Conservation (phyloP, 2,888 invertebrate genomes). For the Orthosia gothica region DNA sequence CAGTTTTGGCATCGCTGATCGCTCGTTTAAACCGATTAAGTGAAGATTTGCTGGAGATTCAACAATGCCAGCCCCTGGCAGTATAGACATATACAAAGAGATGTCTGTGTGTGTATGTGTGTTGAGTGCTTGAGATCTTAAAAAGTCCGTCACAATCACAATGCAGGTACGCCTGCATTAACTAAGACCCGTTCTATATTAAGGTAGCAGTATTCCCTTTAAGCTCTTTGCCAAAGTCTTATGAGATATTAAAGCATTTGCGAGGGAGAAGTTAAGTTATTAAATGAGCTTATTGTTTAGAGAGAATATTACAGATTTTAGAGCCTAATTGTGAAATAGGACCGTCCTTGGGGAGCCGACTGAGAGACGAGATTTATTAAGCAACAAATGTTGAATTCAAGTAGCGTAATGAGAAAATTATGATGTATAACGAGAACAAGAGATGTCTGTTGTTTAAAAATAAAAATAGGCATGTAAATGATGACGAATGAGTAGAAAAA, state of each 20-base stretch:
- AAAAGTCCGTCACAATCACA: conserved; percentile 31
- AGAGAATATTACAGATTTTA: conserved; percentile 30
- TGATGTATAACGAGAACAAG: conserved; percentile 11
- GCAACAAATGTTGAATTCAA: conserved; percentile 11
- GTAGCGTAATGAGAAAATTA: conserved; percentile 24
- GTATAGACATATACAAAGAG: conserved; percentile 40
- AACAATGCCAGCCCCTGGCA: conserved; percentile 32
- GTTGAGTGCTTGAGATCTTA: conserved; percentile 19
- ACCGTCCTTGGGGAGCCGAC: conserved; percentile 23
- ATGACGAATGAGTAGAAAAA: conserved; percentile 13
- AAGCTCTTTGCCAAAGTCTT: conserved; percentile 30
- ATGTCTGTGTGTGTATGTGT: conserved; percentile 4
- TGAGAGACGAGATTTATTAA: conserved; percentile 29
- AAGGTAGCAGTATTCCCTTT: conserved; percentile 2
- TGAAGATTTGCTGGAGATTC: conserved; percentile 30
- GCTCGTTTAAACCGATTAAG: conserved; percentile 47
- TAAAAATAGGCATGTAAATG: not conserved
- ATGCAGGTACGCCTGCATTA: conserved; percentile 57
- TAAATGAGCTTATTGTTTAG: conserved; percentile 43
- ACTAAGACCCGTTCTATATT: conserved; percentile 33
- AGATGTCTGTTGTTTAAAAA: conserved; percentile 16
- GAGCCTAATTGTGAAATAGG: conserved; percentile 49
- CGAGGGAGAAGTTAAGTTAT: conserved; percentile 9
- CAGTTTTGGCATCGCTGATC: conserved; percentile 30
- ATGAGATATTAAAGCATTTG: conserved; percentile 30